Evolutionary conservation across 2,797 vertebrate genomes (phyloP).

Genomic region (Pangasius larnaudii): DNA sequence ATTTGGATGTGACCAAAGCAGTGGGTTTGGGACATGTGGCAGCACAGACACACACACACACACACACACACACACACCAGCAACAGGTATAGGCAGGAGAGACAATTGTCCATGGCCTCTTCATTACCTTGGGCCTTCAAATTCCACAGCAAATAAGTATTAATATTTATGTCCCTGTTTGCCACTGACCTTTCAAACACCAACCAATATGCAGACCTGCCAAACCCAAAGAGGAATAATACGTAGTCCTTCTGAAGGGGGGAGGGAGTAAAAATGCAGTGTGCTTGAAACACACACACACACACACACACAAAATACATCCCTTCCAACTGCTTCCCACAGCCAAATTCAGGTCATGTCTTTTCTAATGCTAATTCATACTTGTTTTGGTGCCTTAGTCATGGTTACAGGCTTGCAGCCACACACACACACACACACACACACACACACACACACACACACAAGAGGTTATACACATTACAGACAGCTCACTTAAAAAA

Average conservation of each 20-base stretch:
- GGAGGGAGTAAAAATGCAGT: not conserved
- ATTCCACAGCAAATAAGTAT: not conserved
- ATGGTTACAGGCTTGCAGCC: not conserved
- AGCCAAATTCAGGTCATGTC: slow-evolving; percentile 35
- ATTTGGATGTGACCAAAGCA: slow-evolving; percentile 61
- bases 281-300: not conserved
- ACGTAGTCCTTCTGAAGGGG: not conserved
- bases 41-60: not conserved
- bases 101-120: not conserved
- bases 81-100: not conserved
- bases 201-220: not conserved
- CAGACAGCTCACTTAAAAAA: not conserved
- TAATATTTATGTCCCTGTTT: not conserved
- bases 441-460: slow-evolving; percentile 13
- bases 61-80: not conserved
- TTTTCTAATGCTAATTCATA: slow-evolving; percentile 11
- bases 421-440: slow-evolving; percentile 11
- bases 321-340: not conserved
- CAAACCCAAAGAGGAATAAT: not conserved
- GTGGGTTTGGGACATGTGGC: not conserved
- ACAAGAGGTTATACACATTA: not conserved
- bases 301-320: slow-evolving; percentile 20
- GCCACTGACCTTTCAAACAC: not conserved
- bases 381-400: slow-evolving; percentile 15
- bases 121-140: not conserved